Conservation (phyloP, 2,888 invertebrate genomes). For the Eupithecia centaureata region DNA sequence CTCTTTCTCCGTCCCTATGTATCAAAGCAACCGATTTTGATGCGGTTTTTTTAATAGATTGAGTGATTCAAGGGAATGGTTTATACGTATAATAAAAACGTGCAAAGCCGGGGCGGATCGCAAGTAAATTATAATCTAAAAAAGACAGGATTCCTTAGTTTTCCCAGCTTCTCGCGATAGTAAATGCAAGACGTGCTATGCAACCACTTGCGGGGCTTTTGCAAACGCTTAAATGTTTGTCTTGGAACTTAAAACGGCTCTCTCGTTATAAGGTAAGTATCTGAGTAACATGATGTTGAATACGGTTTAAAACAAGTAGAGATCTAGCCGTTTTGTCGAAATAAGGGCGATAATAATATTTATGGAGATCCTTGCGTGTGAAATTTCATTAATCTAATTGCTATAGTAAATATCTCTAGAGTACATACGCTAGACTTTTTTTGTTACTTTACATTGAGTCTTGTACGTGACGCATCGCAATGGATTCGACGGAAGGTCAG, state of each 20-base stretch:
- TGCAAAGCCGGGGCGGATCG: too few relatives aligned
- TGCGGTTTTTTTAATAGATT: too few relatives aligned
- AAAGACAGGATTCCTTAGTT: background rate
- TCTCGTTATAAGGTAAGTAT: background rate
- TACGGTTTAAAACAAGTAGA: background rate
- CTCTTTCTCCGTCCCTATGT: too few relatives aligned
- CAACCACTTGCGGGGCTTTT: background rate
- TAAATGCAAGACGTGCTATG: background rate
- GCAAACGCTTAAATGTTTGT: constrained; percentile 1
- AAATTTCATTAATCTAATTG: too few relatives aligned
- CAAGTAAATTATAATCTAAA: background rate
- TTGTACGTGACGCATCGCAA: too few relatives aligned
- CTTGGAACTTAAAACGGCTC: constrained; percentile 3
- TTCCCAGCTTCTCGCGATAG: background rate
- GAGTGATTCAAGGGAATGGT: too few relatives aligned
- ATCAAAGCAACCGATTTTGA: too few relatives aligned
- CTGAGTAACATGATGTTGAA: background rate
- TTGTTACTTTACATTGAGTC: too few relatives aligned
- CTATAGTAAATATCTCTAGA: too few relatives aligned
- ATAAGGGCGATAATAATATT: background rate
- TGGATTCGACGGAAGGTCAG: too few relatives aligned
- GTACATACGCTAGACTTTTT: too few relatives aligned
- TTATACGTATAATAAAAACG: too few relatives aligned
- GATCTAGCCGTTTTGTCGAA: background rate
- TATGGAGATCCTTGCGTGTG: background rate